Conservation (phyloP, 2,888 invertebrate genomes). For the Drosophila kanekoi region DNA sequence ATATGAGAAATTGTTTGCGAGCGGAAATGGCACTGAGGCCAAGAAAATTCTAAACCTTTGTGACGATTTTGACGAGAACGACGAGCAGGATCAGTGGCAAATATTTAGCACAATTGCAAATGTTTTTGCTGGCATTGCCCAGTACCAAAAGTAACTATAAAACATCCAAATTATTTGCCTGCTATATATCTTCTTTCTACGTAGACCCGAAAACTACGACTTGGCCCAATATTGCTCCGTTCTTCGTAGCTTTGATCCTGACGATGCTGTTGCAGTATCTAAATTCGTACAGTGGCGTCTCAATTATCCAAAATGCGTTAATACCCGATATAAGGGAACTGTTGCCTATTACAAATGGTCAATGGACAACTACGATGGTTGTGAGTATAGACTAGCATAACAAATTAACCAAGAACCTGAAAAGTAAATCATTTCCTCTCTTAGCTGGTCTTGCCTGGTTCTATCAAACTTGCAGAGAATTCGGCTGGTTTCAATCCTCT, state of each 20-base stretch:
- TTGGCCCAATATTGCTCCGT: constrained; percentile 49
- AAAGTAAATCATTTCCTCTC: no score
- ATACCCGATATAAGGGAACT: constrained; percentile 49
- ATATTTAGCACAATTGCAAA: constrained; percentile 73
- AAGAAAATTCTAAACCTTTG: constrained; percentile 69
- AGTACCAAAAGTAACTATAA: constrained; percentile 66
- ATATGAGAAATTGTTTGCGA: constrained; percentile 57
- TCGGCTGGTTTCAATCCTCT: constrained; percentile 92
- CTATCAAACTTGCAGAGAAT: constrained; percentile 93
- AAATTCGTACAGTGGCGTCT: constrained; percentile 58
- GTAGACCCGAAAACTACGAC: constrained; percentile 53
- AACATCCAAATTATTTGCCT: rapidly evolving
- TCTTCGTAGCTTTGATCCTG: constrained; percentile 45
- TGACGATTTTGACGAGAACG: constrained; percentile 51
- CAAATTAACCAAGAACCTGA: no score
- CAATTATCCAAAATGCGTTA: constrained; percentile 49
- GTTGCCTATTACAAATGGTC: constrained; percentile 59
- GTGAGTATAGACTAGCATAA: constrained; percentile 33
- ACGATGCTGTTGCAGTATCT: constrained; percentile 61
- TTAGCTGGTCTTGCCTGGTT: constrained; percentile 89
- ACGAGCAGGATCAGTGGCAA: constrained; percentile 64
- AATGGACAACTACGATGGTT: constrained; percentile 47
- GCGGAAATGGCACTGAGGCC: constrained; percentile 43
- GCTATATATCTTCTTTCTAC: background rate
- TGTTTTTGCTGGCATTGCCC: constrained; percentile 69